Evolutionary conservation across 2,113 vertebrate species (phyloP).

Genomic region (Notiomystis cincta): DNA sequence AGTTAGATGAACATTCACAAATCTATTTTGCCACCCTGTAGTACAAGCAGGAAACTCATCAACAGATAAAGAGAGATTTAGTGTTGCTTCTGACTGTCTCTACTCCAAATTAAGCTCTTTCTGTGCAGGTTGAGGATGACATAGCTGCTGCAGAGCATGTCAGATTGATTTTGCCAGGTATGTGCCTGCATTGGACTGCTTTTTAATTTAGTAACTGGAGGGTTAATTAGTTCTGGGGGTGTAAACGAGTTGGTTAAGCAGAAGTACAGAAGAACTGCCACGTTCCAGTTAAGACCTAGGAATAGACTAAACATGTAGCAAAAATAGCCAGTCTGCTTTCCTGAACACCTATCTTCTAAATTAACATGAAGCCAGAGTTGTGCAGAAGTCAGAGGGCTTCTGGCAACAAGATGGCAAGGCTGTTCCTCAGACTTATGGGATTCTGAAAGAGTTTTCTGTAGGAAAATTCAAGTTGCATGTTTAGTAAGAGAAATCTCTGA

Average conservation of each 20-base stretch:
- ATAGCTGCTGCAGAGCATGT: not conserved
- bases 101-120: not conserved
- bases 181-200: not conserved
- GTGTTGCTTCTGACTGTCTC: not conserved
- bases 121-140: not conserved
- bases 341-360: not conserved
- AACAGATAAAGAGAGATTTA: not conserved
- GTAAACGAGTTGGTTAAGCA: conserved; percentile 3
- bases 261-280: not conserved
- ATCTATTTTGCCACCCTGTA: not conserved
- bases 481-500: not conserved
- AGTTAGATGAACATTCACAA: not conserved
- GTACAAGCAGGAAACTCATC: not conserved
- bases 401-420: not conserved
- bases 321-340: not conserved
- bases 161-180: not conserved
- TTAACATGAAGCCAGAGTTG: not conserved
- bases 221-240: not conserved
- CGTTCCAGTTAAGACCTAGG: not conserved
- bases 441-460: not conserved
- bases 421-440: not conserved
- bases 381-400: not conserved
- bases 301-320: not conserved
- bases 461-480: not conserved
- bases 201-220: conserved; percentile 16